phyloP scores from a whole-genome alignment of 2,888 invertebrate genomes.

The Spodoptera picta region DNA sequence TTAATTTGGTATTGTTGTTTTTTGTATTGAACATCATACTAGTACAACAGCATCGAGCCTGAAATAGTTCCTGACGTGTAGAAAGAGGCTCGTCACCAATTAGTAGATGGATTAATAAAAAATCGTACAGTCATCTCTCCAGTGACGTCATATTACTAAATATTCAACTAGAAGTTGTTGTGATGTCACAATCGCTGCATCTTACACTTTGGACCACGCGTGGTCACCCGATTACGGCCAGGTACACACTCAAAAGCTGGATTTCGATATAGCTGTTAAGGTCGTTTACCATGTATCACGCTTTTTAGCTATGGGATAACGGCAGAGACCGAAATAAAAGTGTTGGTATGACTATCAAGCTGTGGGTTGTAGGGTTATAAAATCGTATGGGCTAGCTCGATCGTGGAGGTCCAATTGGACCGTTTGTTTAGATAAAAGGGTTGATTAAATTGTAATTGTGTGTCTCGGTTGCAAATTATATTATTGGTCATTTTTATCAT shows the following conservation, averaged over 20 bases:
- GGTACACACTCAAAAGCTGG: slow-evolving; percentile 80
- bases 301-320: slow-evolving; percentile 64
- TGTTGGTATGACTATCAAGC: slow-evolving; percentile 57
- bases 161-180: too few relatives aligned
- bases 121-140: too few relatives aligned
- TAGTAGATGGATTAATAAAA: too few relatives aligned
- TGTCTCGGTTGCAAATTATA: background rate
- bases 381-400: slow-evolving; percentile 48
- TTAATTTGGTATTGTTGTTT: too few relatives aligned
- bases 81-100: too few relatives aligned
- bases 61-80: too few relatives aligned
- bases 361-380: slow-evolving; percentile 48
- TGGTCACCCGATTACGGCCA: slow-evolving; percentile 70
- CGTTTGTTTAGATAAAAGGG: slow-evolving; percentile 26
- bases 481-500: too few relatives aligned
- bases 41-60: too few relatives aligned
- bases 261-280: slow-evolving; percentile 80
- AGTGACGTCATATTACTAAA: too few relatives aligned
- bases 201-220: slow-evolving; percentile 47
- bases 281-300: slow-evolving; percentile 71
- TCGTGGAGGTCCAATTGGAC: slow-evolving; percentile 18
- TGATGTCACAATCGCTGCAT: slow-evolving; percentile 36
- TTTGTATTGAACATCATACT: too few relatives aligned
- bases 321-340: slow-evolving; percentile 67
- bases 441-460: slow-evolving; percentile 25